Base-by-base conservation (phyloP, 1,140 invertebrate genomes). In the Calliopsis andreniformis region DNA sequence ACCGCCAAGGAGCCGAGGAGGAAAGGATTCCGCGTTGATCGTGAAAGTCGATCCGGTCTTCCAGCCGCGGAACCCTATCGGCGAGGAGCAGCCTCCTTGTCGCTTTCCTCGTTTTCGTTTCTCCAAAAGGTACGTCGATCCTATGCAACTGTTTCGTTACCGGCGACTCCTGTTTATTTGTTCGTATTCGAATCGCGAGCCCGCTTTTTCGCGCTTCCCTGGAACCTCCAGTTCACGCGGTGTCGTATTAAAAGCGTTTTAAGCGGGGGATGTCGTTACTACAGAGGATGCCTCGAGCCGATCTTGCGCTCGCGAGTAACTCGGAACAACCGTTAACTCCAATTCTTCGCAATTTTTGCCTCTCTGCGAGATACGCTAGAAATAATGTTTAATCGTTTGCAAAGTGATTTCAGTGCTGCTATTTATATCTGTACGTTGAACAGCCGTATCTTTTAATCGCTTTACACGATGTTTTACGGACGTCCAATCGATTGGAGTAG, bases 111-210 rank as follows among this genome's bases (percentile, higher is more conserved):
- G 68, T 72, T 83, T 82, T 78, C 56, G 35, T 78, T 70, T 78
- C 75, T 47, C 43, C 47, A 53, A 83, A 83, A 82, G 80, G 80
- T 82, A 67, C 14, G 80, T 80, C 25, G n/a, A 49, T 58, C 39
- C 14, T 32, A 58, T 8, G 16, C 20, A 35, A 47, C 20, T 28
- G 12, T 20, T 12, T 42, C 42, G 23, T 25, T 55, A 32, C 62
- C 59, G 68, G 56, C 47, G 49, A 12, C 55, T 49, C 25, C n/a
- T 42, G 30, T 32, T 62, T 35, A 62, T 73, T 73, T 67, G 62
- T 73, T 73, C 64, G 30, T 23, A 14, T 8, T n/a, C 30, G 16
- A 47, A n/a, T 28, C 64, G 62, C 63, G 55, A 58, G n/a, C 35
- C 61, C 25, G 32, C 35, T 53, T 66, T 16, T 25, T 45, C 28